Evolutionary conservation across 2,888 invertebrate species (phyloP).

Genomic region (Catocala fraxini): DNA sequence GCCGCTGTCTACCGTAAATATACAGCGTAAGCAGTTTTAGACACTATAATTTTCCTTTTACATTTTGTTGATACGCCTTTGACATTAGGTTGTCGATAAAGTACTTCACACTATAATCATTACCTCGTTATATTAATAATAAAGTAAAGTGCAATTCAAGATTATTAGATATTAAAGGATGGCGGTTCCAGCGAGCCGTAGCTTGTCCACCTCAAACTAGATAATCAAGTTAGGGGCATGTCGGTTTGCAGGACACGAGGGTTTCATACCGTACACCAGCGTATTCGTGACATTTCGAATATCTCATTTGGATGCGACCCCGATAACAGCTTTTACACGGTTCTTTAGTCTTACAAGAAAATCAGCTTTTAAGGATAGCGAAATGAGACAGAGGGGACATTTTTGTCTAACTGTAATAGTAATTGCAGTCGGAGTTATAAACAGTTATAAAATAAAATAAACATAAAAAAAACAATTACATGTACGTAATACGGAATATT

Average conservation of each 20-base stretch:
- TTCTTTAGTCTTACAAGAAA: slow-evolving; percentile 34
- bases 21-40: no score
- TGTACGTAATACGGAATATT: no score
- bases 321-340: slow-evolving; percentile 26
- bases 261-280: slow-evolving; percentile 59
- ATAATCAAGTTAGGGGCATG: slow-evolving; percentile 73
- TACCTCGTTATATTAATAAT: no score
- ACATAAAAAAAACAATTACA: no score
- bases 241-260: slow-evolving; percentile 69
- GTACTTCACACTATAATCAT: no score
- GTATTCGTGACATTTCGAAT: slow-evolving; percentile 60
- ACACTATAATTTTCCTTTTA: no score
- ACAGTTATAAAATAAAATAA: no score
- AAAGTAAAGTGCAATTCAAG: no score
- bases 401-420: not conserved
- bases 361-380: slow-evolving; percentile 22
- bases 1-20: no score
- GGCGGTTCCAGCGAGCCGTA: slow-evolving; percentile 48
- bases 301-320: slow-evolving; percentile 59
- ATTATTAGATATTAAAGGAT: not conserved
- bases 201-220: slow-evolving; percentile 41
- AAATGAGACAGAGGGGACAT: not conserved
- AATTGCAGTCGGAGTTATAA: not conserved
- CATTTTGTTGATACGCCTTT: no score
- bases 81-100: no score